Evolutionary conservation across 2,113 vertebrate genomes (phyloP).

Genomic region (Lichenostomus cassidix): DNA sequence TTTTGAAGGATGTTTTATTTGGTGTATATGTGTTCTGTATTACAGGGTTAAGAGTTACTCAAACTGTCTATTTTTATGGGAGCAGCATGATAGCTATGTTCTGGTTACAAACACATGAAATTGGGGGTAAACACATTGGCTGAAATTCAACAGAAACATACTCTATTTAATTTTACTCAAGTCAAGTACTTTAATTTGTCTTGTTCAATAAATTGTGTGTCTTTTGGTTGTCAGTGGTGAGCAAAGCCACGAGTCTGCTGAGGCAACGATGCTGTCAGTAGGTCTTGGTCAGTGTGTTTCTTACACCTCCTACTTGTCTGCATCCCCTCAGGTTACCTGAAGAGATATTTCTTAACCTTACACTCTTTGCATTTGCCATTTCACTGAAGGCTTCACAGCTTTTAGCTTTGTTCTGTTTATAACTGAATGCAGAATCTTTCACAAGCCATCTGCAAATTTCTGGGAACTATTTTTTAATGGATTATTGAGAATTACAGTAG

Average conservation of each 20-base stretch:
- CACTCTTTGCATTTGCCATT: not conserved
- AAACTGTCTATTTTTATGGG: not conserved
- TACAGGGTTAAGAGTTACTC: not conserved
- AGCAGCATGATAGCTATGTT: not conserved
- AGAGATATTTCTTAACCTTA: not conserved
- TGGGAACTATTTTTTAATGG: not conserved
- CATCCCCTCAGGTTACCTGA: not conserved
- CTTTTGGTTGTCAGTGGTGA: not conserved
- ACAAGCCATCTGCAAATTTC: not conserved
- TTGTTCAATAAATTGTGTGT: not conserved
- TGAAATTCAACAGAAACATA: not conserved
- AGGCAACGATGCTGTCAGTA: not conserved
- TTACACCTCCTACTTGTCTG: not conserved
- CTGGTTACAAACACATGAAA: not conserved
- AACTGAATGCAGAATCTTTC: not conserved
- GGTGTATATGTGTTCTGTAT: not conserved
- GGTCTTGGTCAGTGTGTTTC: not conserved
- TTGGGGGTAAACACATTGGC: not conserved
- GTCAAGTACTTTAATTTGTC: not conserved
- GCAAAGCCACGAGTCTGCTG: not conserved
- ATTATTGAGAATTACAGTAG: not conserved
- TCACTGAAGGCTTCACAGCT: not conserved
- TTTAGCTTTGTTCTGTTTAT: not conserved
- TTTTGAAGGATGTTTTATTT: not conserved
- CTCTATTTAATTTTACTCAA: not conserved